These are phyloP conservation scores for Microtus californicus DNA, from an alignment of 2,797 vertebrate species.

Conservation along the genomic window DNA sequence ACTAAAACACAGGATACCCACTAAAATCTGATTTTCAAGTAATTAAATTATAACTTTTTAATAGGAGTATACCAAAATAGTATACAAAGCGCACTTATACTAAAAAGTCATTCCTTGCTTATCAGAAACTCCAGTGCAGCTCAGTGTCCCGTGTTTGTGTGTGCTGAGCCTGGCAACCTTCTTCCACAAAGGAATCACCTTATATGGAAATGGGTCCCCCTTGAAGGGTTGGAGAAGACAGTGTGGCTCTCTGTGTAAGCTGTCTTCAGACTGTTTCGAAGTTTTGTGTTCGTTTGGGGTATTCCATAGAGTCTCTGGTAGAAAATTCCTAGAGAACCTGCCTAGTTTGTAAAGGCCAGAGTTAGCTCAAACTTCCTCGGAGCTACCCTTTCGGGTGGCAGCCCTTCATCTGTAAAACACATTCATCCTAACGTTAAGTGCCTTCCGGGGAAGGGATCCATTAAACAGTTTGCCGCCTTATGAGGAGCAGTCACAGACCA, in stretches of 20 bases:
- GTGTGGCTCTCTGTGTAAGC: not conserved
- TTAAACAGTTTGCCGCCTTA: not conserved
- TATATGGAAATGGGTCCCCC: slow-evolving; percentile 25
- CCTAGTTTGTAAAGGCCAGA: not conserved
- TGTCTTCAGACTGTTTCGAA: slow-evolving; percentile 41
- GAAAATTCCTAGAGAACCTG: not conserved
- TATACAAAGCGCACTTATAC: not conserved
- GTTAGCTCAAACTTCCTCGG: not conserved
- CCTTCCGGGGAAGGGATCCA: not conserved
- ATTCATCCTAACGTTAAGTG: not conserved
- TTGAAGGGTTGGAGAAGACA: slow-evolving; percentile 22
- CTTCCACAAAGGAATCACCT: not conserved
- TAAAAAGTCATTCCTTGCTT: not conserved
- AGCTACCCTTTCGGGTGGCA: not conserved
- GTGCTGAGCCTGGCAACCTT: slow-evolving; percentile 19
- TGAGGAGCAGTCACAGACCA: not conserved
- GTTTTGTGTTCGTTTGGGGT: not conserved
- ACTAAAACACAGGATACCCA: not conserved
- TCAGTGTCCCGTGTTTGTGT: not conserved
- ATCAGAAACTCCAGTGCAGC: slow-evolving; percentile 15
- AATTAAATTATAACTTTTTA: slow-evolving; percentile 32
- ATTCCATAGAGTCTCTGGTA: slow-evolving; percentile 13
- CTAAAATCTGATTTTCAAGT: slow-evolving; percentile 39
- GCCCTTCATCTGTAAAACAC: not conserved
- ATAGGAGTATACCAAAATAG: slow-evolving; percentile 21